Evolutionary conservation across 2,888 invertebrate genomes (phyloP).

Genomic region (Blastobasis lacticolella): DNA sequence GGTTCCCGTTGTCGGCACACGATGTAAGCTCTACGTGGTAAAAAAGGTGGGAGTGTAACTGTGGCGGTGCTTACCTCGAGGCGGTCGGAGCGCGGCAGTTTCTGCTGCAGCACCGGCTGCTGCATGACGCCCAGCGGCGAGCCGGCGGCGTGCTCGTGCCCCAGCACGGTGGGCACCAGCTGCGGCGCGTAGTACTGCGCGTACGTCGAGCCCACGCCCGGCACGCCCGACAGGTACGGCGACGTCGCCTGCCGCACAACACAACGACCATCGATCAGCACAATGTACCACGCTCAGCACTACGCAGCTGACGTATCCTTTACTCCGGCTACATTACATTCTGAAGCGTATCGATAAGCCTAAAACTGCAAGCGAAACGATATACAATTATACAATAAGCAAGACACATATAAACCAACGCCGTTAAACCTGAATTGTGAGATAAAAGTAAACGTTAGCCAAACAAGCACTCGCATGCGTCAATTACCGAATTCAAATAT

Average conservation of each 20-base stretch:
- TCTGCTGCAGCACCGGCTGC: constrained; percentile 92
- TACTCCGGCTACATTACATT: neutral
- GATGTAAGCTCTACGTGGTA: neutral
- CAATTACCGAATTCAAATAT: constrained; percentile 40
- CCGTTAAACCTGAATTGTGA: constrained; percentile 4
- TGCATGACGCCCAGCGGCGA: constrained; percentile 91
- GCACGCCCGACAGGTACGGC: constrained; percentile 93
- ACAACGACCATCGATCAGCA: too few relatives aligned
- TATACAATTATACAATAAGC: constrained; percentile 6
- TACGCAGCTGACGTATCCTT: too few relatives aligned
- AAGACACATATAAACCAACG: constrained; percentile 5
- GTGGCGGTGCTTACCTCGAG: constrained; percentile 86
- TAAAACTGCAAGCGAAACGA: constrained; percentile 5
- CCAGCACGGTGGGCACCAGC: constrained; percentile 92
- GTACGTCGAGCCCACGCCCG: constrained; percentile 91
- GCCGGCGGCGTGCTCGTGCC: constrained; percentile 87
- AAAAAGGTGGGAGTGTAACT: neutral
- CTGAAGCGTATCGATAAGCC: constrained; percentile 7
- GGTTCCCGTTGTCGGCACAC: constrained; percentile 1
- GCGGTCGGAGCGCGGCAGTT: constrained; percentile 95
- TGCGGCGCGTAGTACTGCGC: constrained; percentile 93
- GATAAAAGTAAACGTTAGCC: constrained; percentile 31
- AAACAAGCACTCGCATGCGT: constrained; percentile 58
- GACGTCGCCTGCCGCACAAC: constrained; percentile 81
- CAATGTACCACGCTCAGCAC: too few relatives aligned